These are phyloP conservation scores for Zosterops pallidus DNA, from an alignment of 2,113 vertebrate species.

Conservation along the genomic window DNA sequence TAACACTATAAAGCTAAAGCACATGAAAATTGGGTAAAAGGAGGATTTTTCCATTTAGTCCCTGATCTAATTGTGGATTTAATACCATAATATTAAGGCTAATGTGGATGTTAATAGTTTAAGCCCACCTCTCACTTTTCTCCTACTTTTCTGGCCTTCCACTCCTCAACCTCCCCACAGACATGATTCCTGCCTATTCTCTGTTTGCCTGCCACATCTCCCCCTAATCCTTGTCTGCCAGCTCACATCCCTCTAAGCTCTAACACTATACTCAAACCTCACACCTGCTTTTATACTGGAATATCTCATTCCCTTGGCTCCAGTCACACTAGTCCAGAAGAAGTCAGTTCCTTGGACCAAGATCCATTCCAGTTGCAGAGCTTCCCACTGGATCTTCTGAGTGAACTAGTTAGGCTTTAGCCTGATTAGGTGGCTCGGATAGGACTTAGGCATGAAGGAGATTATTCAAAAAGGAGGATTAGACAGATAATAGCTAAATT, in stretches of 20 bases:
- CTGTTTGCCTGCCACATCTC: background rate
- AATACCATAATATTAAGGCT: background rate
- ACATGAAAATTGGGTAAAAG: background rate
- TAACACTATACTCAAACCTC: background rate
- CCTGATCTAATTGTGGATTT: background rate
- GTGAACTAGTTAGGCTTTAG: background rate
- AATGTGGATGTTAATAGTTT: background rate
- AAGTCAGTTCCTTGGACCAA: background rate
- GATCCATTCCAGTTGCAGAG: background rate
- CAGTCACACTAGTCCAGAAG: background rate
- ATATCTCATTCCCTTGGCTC: background rate
- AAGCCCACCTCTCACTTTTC: background rate
- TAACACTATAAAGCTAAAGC: background rate
- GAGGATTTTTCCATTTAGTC: background rate
- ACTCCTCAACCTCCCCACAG: rapidly evolving
- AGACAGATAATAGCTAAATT: slow-evolving; percentile 14
- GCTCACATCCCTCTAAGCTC: background rate
- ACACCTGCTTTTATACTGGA: background rate
- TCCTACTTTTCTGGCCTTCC: background rate
- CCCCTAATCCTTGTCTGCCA: background rate
- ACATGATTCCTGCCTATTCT: background rate
- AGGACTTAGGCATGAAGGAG: background rate
- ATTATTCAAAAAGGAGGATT: slow-evolving; percentile 28
- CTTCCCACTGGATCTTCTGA: background rate
- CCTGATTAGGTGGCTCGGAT: background rate